Evolutionary conservation across 2,113 vertebrate genomes (phyloP).

Genomic region (Pelusios castaneus): DNA sequence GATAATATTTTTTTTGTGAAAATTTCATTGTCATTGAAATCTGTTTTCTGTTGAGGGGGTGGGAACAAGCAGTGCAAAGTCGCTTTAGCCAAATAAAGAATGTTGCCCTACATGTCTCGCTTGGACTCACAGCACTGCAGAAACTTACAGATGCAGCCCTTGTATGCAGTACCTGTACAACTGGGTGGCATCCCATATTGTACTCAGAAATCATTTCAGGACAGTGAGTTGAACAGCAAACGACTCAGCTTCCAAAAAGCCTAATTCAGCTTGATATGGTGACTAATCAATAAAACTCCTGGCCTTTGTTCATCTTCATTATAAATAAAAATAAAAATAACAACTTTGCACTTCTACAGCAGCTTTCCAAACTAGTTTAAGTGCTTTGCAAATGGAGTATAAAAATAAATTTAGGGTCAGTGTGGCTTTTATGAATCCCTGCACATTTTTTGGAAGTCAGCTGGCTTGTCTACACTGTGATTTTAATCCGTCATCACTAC

Average conservation of each 20-base stretch:
- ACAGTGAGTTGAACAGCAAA: not conserved
- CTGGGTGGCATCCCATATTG: not conserved
- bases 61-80: not conserved
- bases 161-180: not conserved
- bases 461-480: slow-evolving; percentile 48
- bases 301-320: not conserved
- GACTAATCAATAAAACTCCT: not conserved
- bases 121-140: not conserved
- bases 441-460: slow-evolving; percentile 49
- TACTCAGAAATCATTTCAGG: not conserved
- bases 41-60: not conserved
- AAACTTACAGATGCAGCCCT: not conserved
- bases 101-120: not conserved
- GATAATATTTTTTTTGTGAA: not conserved
- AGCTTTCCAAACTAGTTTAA: not conserved
- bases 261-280: not conserved
- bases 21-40: not conserved
- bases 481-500: slow-evolving; percentile 51
- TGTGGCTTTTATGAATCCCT: slow-evolving; percentile 41
- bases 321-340: not conserved
- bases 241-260: not conserved
- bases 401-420: too few species aligned
- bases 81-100: not conserved
- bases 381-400: not conserved
- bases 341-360: not conserved